Percentiles rank a stretch among this genome's conserved stretches.
Evolutionary conservation across 2,113 vertebrate species (phyloP).

Genomic region (Aphelocoma coerulescens): DNA sequence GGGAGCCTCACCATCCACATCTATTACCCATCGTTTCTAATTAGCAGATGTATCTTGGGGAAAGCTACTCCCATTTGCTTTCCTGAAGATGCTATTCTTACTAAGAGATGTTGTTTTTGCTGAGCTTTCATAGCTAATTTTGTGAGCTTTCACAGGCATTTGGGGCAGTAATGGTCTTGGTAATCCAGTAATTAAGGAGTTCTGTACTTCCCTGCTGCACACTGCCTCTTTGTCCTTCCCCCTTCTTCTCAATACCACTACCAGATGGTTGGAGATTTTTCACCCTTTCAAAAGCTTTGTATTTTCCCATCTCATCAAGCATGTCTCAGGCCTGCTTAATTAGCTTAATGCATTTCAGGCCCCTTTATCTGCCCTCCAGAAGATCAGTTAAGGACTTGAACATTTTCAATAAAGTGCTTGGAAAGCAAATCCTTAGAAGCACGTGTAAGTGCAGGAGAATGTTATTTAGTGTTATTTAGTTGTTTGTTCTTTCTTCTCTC

Average conservation of each 20-base stretch:
- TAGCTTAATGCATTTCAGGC: conserved; percentile 79
- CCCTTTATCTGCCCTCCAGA: neutral
- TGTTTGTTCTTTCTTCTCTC: neutral
- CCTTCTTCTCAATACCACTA: conserved; percentile 67
- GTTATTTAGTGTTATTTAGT: conserved; percentile 62
- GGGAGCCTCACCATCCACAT: neutral
- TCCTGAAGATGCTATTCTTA: neutral
- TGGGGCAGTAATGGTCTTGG: conserved; percentile 47
- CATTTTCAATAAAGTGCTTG: conserved; percentile 72
- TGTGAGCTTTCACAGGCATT: neutral
- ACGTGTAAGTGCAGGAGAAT: conserved; percentile 68
- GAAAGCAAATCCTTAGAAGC: conserved; percentile 73
- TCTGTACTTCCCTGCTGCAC: conserved; percentile 43
- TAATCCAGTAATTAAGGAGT: conserved; percentile 67
- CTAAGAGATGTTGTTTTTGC: neutral
- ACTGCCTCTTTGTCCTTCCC: conserved; percentile 30
- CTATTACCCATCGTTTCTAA: conserved; percentile 37
- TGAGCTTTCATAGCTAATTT: neutral
- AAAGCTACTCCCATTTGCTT: neutral
- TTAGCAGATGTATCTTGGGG: neutral
- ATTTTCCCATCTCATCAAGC: conserved; percentile 83
- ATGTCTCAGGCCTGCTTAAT: conserved; percentile 80
- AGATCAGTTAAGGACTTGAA: conserved; percentile 79
- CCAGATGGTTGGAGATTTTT: conserved; percentile 83
- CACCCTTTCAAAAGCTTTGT: conserved; percentile 76